These are phyloP conservation scores for Chironex yamaguchii DNA, from an alignment of 30 jellyfish, hydroid and myxozoan species.

Conservation along the genomic window DNA sequence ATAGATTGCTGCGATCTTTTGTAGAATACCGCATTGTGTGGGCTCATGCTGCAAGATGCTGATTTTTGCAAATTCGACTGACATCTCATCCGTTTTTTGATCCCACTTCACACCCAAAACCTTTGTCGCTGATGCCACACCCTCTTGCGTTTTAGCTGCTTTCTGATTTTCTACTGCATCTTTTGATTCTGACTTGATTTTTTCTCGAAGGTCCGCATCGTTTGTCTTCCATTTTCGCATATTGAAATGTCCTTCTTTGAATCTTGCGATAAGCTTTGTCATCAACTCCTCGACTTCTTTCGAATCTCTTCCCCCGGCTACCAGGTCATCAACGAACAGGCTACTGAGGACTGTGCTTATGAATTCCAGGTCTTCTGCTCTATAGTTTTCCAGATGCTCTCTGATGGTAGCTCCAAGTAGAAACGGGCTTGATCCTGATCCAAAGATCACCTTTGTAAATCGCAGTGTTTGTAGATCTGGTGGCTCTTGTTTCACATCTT, in stretches of 20 bases:
- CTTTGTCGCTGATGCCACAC: too few species aligned
- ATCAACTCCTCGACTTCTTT: background rate
- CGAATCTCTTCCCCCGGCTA: background rate
- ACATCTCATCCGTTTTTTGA: slow-evolving; percentile 24
- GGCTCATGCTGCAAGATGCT: background rate
- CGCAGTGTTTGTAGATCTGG: background rate
- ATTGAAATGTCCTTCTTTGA: background rate
- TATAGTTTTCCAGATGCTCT: background rate
- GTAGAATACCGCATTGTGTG: slow-evolving; percentile 15
- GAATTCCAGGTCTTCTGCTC: background rate
- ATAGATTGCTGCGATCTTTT: slow-evolving; percentile 24
- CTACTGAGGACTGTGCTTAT: background rate
- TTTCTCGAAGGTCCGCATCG: too few species aligned
- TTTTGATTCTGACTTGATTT: too few species aligned
- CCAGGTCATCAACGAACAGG: background rate
- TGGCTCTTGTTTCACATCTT: background rate
- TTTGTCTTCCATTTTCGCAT: slow-evolving; percentile 2
- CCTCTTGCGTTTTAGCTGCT: too few species aligned
- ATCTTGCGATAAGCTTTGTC: background rate
- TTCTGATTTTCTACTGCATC: too few species aligned
- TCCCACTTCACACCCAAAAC: slow-evolving; percentile 38
- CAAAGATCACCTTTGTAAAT: background rate
- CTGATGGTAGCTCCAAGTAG: background rate
- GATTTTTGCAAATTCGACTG: background rate
- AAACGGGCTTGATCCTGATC: background rate